Percentiles rank a stretch among this genome's conserved stretches.
phyloP scores from a whole-genome alignment of 2,888 invertebrate genomes.

The Eupithecia exiguata region DNA sequence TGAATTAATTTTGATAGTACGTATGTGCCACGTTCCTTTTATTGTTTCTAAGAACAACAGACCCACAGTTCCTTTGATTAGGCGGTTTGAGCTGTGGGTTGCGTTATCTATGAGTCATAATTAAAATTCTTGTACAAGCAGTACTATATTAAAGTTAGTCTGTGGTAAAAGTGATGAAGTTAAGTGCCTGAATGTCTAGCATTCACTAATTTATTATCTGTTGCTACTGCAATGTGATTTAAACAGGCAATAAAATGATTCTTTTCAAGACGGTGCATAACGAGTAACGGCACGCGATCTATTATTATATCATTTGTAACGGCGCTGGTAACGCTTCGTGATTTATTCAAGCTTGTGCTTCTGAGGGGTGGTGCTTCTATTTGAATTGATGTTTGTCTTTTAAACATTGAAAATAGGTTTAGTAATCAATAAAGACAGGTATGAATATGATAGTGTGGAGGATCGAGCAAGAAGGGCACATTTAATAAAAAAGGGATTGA shows the following conservation, averaged over 20 bases:
- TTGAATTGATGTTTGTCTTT: constrained; percentile 21
- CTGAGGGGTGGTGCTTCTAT: constrained; percentile 35
- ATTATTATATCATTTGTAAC: constrained; percentile 54
- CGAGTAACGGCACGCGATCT: constrained; percentile 41
- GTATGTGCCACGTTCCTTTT: too few species aligned
- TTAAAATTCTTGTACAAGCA: background rate
- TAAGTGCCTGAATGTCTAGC: constrained; percentile 8
- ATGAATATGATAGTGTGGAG: background rate
- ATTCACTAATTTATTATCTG: constrained; percentile 13
- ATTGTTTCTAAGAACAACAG: too few species aligned
- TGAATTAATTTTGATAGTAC: too few species aligned
- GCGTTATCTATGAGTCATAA: background rate
- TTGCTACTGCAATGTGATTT: constrained; percentile 13
- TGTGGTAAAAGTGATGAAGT: background rate
- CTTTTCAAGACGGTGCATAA: constrained; percentile 22
- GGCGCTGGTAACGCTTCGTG: constrained; percentile 34
- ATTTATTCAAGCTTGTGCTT: constrained; percentile 46
- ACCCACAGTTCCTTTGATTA: too few species aligned
- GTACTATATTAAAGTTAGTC: too few species aligned
- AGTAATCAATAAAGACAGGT: background rate
- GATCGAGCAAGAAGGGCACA: background rate
- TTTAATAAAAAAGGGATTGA: background rate
- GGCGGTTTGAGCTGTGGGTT: too few species aligned
- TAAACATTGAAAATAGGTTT: constrained; percentile 2
- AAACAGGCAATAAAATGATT: constrained; percentile 23